Evolutionary conservation across 2,888 invertebrate genomes (phyloP), one percentile per base, ranked within the genome.

Genomic region (Dilophus febrilis): DNA sequence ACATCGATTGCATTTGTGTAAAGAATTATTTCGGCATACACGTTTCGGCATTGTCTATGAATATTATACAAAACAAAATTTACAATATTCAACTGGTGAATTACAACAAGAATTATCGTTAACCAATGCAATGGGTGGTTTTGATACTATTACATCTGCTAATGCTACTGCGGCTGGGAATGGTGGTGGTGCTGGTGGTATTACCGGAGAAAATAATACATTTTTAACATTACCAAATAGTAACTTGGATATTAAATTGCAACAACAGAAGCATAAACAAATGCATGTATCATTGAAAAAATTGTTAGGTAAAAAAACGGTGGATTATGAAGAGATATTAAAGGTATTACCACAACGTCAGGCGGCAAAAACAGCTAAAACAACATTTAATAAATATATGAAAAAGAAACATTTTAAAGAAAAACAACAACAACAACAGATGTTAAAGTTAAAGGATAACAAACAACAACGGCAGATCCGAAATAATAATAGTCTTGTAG

Each of bases 231-330:
- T 16, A 16, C 28, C 13, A 17, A n/a, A n/a, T n/a, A n/a, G n/a
- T n/a, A n/a, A n/a, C n/a, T n/a, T n/a, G n/a, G n/a, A n/a, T n/a
- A n/a, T n/a, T n/a, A n/a, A n/a, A n/a, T n/a, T n/a, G n/a, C 16
- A 8, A 17, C 16, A 17, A 4, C 11, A 5, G 11, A 6, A 17
- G 16, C 13, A 27, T 26, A 4, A 11, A 28, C 8, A 73, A 50
- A 59, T 64, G 4, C 87, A 87, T 61, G 86, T 86, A 0, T 78
- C 86, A 0, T 62, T 84, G 1, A 76, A 77, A 42, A 78, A 78
- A 50, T 64, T 82, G 11, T 64, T 84, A 1, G 79, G 79, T 4
- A 70, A 72, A 48, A 58, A 63, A 40, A 64, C 71, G 0, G 63
- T 64, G 2, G 64, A 66, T 42, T 52, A 67, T 0, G 58, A 64